phyloP scores from a whole-genome alignment of 2,888 invertebrate genomes.

The Phragmatobia fuliginosa region DNA sequence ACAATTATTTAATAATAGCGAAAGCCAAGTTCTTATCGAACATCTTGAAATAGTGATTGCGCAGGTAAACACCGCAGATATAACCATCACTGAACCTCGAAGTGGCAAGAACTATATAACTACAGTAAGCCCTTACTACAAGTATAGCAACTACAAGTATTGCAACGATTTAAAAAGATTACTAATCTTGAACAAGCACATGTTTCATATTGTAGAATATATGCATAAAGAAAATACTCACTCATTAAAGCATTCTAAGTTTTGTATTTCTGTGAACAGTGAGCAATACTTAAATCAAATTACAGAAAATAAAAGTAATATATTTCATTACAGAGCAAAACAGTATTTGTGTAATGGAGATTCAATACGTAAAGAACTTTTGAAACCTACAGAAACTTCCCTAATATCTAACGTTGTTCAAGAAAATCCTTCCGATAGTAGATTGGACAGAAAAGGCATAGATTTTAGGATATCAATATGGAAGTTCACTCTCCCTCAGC shows the following conservation, averaged over 20 bases:
- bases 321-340: conserved; percentile 5
- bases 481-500: conserved; percentile 36
- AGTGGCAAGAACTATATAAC: neutral
- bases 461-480: conserved; percentile 34
- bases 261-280: conserved; percentile 1
- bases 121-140: conserved; percentile 7
- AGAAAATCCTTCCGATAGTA: conserved; percentile 25
- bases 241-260: neutral
- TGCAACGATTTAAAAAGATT: conserved; percentile 21
- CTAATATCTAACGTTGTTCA: conserved; percentile 13
- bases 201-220: conserved; percentile 19
- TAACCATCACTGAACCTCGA: neutral
- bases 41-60: neutral
- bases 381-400: conserved; percentile 7
- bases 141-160: conserved; percentile 10
- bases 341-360: conserved; percentile 3
- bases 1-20: neutral
- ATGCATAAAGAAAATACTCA: conserved; percentile 14
- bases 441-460: conserved; percentile 24
- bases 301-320: neutral
- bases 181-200: conserved; percentile 20
- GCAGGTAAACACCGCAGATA: conserved; percentile 9
- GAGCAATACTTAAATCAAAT: neutral
- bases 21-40: neutral
- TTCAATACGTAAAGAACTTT: neutral